phyloP scores from a whole-genome alignment of 2,113 vertebrate species.

The Bettongia penicillata region DNA sequence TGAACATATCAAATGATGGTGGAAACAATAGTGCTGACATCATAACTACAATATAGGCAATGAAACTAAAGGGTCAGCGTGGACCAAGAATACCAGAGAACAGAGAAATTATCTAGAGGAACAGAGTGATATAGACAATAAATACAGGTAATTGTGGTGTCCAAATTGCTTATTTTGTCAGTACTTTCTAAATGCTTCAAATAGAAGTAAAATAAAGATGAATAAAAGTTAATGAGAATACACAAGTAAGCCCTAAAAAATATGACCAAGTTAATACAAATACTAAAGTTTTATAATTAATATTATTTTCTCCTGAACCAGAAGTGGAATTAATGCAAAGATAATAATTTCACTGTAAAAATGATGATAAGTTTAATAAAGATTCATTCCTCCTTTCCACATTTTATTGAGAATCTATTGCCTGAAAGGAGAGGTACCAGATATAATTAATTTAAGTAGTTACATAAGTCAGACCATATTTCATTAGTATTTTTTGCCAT shows the following conservation, averaged over 20 bases:
- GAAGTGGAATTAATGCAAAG: neutral
- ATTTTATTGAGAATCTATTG: neutral
- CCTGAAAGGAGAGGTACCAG: neutral
- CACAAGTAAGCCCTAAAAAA: neutral
- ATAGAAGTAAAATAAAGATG: neutral
- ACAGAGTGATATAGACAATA: neutral
- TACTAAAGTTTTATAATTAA: neutral
- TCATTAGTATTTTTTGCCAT: neutral
- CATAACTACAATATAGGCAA: neutral
- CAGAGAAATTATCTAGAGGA: neutral
- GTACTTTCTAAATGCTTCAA: neutral
- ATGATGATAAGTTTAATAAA: neutral
- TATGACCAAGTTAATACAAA: neutral
- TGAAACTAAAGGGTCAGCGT: slow-evolving; percentile 14
- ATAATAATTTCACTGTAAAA: neutral
- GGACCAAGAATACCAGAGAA: neutral
- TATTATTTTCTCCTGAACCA: neutral
- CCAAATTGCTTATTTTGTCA: neutral
- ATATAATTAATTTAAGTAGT: neutral
- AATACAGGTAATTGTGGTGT: neutral
- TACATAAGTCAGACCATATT: neutral
- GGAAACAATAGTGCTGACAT: neutral
- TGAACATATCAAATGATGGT: neutral
- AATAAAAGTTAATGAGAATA: neutral
- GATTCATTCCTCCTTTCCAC: neutral